These are phyloP conservation scores for Clupea harengus DNA, from an alignment of 2,113 vertebrate genomes.

Conservation along the genomic window DNA sequence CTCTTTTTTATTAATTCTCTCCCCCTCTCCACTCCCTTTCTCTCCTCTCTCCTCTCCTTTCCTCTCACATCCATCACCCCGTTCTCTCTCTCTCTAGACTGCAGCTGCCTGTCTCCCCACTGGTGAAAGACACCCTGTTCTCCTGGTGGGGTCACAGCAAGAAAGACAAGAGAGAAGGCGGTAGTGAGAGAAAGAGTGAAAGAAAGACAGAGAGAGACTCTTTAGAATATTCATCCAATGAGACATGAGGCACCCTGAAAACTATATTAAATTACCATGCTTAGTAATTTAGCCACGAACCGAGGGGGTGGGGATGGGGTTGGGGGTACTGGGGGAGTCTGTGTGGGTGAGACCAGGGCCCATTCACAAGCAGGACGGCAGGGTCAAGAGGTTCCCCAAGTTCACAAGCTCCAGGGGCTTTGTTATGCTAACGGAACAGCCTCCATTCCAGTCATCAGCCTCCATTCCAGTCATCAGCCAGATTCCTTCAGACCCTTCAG, in stretches of 20 bases:
- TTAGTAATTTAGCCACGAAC: conserved; percentile 99
- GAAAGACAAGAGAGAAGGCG: conserved; percentile 6
- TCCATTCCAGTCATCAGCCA: conserved; percentile 87
- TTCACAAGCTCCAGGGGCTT: conserved; percentile 95
- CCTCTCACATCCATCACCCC: conserved; percentile 16
- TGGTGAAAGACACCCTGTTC: conserved; percentile 65
- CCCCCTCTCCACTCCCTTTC: background rate
- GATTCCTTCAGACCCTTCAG: background rate
- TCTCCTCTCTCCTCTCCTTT: conserved; percentile 41
- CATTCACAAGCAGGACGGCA: conserved; percentile 89
- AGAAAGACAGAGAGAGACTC: conserved; percentile 18
- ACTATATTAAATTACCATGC: conserved; percentile 99
- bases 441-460: conserved; percentile 87
- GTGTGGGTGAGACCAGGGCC: conserved; percentile 68
- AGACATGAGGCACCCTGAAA: conserved; percentile 95
- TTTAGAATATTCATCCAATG: conserved; percentile 83
- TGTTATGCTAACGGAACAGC: conserved; percentile 96
- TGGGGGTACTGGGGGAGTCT: conserved; percentile 80
- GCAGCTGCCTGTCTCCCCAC: conserved; percentile 82
- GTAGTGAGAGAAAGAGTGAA: background rate
- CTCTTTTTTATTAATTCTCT: background rate
- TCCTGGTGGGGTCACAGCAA: conserved; percentile 59
- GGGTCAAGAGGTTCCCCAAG: conserved; percentile 98
- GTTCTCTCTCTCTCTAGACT: conserved; percentile 58
- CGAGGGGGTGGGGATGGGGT: conserved; percentile 66